phyloP scores from a whole-genome alignment of 2,888 invertebrate genomes.

The Platycheirus rosarum region DNA sequence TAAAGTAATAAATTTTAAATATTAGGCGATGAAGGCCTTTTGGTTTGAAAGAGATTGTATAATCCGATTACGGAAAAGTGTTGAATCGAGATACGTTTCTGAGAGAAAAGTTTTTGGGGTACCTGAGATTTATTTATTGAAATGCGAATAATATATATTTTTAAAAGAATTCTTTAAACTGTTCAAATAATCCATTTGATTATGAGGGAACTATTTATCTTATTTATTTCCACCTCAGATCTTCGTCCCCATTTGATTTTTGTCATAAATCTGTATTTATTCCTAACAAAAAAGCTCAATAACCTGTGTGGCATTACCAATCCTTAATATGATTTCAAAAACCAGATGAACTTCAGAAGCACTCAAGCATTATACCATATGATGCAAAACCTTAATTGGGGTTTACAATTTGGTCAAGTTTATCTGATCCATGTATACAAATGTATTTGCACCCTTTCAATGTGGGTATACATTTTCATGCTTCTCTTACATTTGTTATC shows the following conservation, averaged over 20 bases:
- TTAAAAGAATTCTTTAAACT: too few relatives aligned
- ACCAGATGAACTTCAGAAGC: slow-evolving; percentile 3
- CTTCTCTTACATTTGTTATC: slow-evolving; percentile 31
- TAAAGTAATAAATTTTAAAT: slow-evolving; percentile 51
- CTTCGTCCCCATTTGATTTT: too few relatives aligned
- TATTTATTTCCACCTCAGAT: too few relatives aligned
- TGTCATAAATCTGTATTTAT: too few relatives aligned
- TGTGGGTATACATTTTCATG: slow-evolving; percentile 59
- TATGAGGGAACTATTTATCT: too few relatives aligned
- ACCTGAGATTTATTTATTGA: not conserved
- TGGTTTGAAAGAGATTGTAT: slow-evolving; percentile 25
- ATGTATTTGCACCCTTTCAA: slow-evolving; percentile 67
- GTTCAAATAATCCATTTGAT: too few relatives aligned
- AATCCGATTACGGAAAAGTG: slow-evolving; percentile 38
- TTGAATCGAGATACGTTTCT: not conserved
- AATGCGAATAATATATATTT: too few relatives aligned
- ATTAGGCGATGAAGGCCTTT: slow-evolving; percentile 2
- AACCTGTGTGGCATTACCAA: not conserved
- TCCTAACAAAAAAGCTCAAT: slow-evolving; percentile 3
- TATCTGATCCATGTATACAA: slow-evolving; percentile 59
- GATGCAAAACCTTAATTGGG: slow-evolving; percentile 9
- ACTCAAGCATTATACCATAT: slow-evolving; percentile 20
- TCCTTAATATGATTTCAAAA: too few relatives aligned
- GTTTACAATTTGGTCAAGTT: slow-evolving; percentile 17
- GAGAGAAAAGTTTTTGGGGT: not conserved